Percentiles rank a stretch among this genome's conserved stretches.
These are phyloP conservation scores for Geotrypetes seraphini DNA, from an alignment of 2,797 vertebrate species.

Conservation along the genomic window DNA sequence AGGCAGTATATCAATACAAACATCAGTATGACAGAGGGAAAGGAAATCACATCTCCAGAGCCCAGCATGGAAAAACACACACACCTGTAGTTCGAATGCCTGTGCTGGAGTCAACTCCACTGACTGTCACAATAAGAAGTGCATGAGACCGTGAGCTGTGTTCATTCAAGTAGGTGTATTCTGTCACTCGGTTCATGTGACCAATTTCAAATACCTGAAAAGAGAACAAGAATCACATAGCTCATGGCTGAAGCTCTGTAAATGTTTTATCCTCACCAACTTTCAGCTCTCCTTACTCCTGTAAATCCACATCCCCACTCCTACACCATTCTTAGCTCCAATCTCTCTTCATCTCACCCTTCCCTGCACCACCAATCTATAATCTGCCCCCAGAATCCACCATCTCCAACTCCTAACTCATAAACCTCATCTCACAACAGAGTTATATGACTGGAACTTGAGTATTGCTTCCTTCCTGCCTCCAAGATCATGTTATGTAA, in stretches of 20 bases:
- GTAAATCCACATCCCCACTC: not conserved
- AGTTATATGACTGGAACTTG: no score
- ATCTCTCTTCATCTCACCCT: no score
- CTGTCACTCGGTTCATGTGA: conserved; percentile 76
- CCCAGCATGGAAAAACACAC: not conserved
- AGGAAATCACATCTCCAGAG: no score
- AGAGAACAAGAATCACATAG: fast-evolving
- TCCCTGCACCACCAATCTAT: fast-evolving
- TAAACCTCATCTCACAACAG: no score
- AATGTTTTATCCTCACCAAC: no score
- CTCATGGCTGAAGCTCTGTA: not conserved
- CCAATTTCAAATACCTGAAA: conserved; percentile 80
- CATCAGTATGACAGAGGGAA: no score
- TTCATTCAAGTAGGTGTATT: conserved; percentile 87
- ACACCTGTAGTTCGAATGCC: conserved; percentile 76
- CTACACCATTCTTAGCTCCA: not conserved
- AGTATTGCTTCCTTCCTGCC: no score
- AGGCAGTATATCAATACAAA: no score
- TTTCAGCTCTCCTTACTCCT: no score
- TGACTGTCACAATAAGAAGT: conserved; percentile 79
- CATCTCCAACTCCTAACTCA: no score
- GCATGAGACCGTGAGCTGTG: conserved; percentile 93
- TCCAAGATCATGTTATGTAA: no score
- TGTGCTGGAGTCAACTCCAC: conserved; percentile 69
- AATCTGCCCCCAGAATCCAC: no score